Evolutionary conservation across 2,888 invertebrate genomes (phyloP).

Genomic region (Epistrophe eligans): DNA sequence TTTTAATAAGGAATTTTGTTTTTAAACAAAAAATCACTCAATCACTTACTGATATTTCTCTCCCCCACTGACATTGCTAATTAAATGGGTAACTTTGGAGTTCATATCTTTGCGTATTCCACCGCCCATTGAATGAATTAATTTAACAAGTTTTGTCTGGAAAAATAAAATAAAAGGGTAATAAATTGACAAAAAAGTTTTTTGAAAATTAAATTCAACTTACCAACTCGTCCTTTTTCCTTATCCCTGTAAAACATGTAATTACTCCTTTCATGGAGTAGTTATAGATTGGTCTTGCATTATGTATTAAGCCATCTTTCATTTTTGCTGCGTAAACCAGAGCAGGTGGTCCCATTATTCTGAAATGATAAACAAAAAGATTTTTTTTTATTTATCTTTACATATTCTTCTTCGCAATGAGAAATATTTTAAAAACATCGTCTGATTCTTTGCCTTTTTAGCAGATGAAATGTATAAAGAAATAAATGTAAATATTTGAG

Average conservation of each 20-base stretch:
- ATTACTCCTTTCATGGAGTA: conserved; percentile 94
- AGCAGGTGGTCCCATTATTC: conserved; percentile 92
- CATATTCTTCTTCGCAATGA: neutral
- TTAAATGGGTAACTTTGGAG: conserved; percentile 95
- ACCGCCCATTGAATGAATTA: conserved; percentile 98
- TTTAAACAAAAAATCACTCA: neutral
- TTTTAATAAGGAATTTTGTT: neutral
- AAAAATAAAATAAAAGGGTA: conserved; percentile 77
- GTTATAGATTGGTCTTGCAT: conserved; percentile 93
- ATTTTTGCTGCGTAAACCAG: conserved; percentile 90
- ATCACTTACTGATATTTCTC: conserved; percentile 91
- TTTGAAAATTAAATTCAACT: conserved; percentile 65
- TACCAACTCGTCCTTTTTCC: conserved; percentile 95
- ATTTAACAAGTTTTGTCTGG: conserved; percentile 93
- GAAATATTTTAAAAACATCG: neutral
- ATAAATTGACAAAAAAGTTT: neutral
- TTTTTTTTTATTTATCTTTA: neutral
- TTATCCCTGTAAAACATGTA: conserved; percentile 96
- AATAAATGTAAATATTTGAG: conserved; percentile 10
- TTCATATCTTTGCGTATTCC: conserved; percentile 96
- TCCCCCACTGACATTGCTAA: conserved; percentile 94
- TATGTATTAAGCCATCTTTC: conserved; percentile 88
- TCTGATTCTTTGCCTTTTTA: neutral
- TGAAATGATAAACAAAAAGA: conserved; percentile 72
- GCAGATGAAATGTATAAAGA: conserved; percentile 2